phyloP scores from a whole-genome alignment of 2,888 invertebrate species.

The Parasteatoda lunata region DNA sequence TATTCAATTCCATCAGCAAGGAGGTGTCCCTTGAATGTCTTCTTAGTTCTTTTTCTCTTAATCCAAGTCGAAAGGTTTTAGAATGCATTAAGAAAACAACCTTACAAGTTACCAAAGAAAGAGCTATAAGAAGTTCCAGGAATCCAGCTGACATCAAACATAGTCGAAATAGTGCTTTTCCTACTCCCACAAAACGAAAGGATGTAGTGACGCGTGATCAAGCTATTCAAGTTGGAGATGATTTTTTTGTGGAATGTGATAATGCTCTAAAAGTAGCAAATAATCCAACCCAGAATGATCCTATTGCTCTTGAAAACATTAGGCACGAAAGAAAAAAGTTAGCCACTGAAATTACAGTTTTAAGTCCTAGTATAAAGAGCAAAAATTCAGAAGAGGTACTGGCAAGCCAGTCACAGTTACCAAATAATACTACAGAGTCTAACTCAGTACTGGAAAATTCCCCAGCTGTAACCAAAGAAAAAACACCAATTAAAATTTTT shows the following conservation, averaged over 20 bases:
- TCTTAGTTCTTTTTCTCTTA: constrained; percentile 84
- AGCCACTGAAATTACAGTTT: no score
- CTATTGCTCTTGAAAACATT: no score
- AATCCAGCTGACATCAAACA: constrained; percentile 26
- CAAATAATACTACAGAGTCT: no score
- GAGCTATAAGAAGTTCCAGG: constrained; percentile 20
- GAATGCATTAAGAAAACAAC: constrained; percentile 76
- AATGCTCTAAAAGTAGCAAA: neutral
- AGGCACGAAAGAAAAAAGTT: no score
- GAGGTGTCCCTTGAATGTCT: constrained; percentile 82
- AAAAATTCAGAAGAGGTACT: no score
- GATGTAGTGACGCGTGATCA: constrained; percentile 58
- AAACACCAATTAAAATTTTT: no score
- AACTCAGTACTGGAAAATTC: no score
- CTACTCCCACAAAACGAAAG: constrained; percentile 20
- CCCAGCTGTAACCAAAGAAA: no score
- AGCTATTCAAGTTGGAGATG: constrained; percentile 61
- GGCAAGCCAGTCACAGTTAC: no score
- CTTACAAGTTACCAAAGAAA: constrained; percentile 54
- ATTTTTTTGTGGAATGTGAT: constrained; percentile 25
- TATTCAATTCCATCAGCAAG: constrained; percentile 78
- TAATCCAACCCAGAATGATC: neutral
- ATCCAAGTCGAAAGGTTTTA: constrained; percentile 80
- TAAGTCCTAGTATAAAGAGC: no score
- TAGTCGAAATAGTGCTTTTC: constrained; percentile 5